Conservation (phyloP, 2,797 vertebrate species). For the Macropodus opercularis region DNA sequence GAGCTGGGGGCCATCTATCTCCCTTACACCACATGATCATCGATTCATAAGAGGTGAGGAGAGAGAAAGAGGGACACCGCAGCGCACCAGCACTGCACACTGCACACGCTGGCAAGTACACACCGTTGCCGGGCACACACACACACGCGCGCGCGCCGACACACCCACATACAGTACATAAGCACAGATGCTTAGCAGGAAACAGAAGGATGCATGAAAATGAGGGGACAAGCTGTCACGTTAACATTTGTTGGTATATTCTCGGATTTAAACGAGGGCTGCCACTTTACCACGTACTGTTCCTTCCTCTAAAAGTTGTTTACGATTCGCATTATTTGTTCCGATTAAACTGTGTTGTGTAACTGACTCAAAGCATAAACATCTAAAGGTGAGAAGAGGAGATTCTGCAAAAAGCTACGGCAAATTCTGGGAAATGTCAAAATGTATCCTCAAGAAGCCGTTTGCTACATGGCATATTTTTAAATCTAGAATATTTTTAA, state of each 20-base stretch:
- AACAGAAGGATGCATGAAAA: slow-evolving; percentile 52
- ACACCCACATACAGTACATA: slow-evolving; percentile 41
- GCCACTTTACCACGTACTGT: background rate
- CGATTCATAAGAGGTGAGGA: slow-evolving; percentile 97
- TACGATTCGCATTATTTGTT: too few species aligned
- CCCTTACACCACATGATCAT: slow-evolving; percentile 99
- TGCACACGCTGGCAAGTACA: too few species aligned
- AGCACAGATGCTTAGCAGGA: slow-evolving; percentile 52
- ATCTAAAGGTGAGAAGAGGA: too few species aligned
- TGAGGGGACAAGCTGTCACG: slow-evolving; percentile 56
- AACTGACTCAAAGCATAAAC: too few species aligned
- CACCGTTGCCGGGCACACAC: slow-evolving; percentile 21
- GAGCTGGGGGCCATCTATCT: slow-evolving; percentile 99
- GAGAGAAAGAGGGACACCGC: slow-evolving; percentile 80
- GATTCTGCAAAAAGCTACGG: too few species aligned
- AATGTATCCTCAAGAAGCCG: too few species aligned
- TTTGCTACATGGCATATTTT: too few species aligned
- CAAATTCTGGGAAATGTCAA: too few species aligned
- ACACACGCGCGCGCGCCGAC: slow-evolving; percentile 23
- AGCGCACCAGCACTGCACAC: slow-evolving; percentile 65
- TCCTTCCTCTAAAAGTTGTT: too few species aligned
- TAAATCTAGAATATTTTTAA: too few species aligned
- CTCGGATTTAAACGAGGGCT: slow-evolving; percentile 19
- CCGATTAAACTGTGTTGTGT: too few species aligned
- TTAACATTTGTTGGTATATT: slow-evolving; percentile 51